phyloP scores from a whole-genome alignment of 2,888 invertebrate species.

The Agrochola lota region DNA sequence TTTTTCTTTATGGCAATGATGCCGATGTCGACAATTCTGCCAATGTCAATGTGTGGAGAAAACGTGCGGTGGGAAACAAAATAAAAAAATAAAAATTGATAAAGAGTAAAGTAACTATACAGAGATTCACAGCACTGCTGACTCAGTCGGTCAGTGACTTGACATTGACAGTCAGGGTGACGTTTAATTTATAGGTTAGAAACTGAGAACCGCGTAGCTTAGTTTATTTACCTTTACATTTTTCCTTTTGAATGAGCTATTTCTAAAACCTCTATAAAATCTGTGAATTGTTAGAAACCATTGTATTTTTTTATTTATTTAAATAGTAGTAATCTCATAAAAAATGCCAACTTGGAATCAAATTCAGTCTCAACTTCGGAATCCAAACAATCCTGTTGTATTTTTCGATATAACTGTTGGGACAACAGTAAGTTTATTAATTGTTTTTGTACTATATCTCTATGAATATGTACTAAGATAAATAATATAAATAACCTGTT shows the following conservation, averaged over 20 bases:
- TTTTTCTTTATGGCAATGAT: too few relatives aligned
- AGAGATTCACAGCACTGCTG: too few relatives aligned
- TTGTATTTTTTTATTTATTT: background rate
- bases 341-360: conserved; percentile 98
- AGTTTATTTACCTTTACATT: background rate
- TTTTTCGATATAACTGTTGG: conserved; percentile 99
- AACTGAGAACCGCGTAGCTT: background rate
- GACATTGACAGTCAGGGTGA: too few relatives aligned
- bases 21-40: too few relatives aligned
- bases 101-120: too few relatives aligned
- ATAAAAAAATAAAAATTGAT: too few relatives aligned
- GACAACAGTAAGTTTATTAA: conserved; percentile 92
- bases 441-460: background rate
- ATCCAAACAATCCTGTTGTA: conserved; percentile 99
- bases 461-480: background rate
- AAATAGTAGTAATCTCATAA: background rate
- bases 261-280: background rate
- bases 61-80: too few relatives aligned
- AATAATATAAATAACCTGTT: background rate
- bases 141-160: too few relatives aligned
- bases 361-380: conserved; percentile 96
- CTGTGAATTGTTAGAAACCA: background rate
- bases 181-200: conserved; percentile 18
- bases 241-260: background rate
- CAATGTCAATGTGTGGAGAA: too few relatives aligned